Percentiles rank a stretch among this genome's conserved stretches.
phyloP scores from a whole-genome alignment of 2,113 vertebrate genomes.

The human (Homo sapiens) region DNA sequence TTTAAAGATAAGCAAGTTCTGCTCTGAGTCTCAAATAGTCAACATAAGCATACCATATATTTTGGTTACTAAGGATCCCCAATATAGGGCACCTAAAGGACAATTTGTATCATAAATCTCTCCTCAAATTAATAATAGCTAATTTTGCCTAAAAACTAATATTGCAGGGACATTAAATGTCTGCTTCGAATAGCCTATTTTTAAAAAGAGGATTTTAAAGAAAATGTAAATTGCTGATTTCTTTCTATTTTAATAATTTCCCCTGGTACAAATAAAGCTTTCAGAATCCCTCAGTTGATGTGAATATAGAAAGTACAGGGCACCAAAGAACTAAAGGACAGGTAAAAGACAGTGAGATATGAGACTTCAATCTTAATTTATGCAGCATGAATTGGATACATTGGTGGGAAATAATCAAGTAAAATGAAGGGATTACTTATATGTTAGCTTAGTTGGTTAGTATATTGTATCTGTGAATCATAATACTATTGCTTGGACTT shows the following conservation, averaged over 20 bases:
- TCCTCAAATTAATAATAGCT: neutral
- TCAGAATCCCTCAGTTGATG: neutral
- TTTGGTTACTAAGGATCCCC: neutral
- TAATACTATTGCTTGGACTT: neutral
- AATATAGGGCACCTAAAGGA: neutral
- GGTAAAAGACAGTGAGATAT: neutral
- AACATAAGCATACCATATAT: neutral
- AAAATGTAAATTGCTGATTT: neutral
- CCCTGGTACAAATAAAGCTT: neutral
- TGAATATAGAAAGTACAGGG: neutral
- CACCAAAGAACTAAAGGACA: neutral
- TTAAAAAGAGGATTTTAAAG: constrained; percentile 4
- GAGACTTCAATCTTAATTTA: neutral
- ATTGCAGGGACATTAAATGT: neutral
- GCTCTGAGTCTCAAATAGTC: neutral
- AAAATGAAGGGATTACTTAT: neutral
- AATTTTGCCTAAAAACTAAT: constrained; percentile 17
- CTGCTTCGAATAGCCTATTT: neutral
- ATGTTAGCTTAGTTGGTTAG: neutral
- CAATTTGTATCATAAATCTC: neutral
- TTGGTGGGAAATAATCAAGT: neutral
- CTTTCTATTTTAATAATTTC: neutral
- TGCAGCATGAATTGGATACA: neutral
- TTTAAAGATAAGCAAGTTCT: neutral
- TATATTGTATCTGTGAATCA: neutral